Evolutionary conservation across 2,113 vertebrate genomes (phyloP).

Genomic region (Solenodon paradoxus): DNA sequence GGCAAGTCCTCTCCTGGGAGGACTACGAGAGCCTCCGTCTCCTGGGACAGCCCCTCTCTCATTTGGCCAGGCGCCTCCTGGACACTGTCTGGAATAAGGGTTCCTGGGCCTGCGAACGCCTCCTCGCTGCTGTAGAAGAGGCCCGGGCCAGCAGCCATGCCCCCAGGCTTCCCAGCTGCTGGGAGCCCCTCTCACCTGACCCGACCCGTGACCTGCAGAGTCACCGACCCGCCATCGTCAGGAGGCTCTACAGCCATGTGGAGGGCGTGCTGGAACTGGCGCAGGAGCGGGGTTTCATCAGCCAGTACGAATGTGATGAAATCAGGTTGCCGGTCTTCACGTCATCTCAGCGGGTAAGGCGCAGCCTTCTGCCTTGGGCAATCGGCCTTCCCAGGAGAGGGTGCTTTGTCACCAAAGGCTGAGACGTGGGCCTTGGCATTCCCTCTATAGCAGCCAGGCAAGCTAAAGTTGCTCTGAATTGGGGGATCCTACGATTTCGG

Average conservation of each 20-base stretch:
- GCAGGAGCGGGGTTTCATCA: constrained; percentile 77
- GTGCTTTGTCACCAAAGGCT: background rate
- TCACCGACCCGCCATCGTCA: constrained; percentile 82
- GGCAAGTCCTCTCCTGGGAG: constrained; percentile 85
- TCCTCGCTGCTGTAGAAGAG: constrained; percentile 78
- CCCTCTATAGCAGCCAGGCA: background rate
- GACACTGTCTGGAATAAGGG: constrained; percentile 86
- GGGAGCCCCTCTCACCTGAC: constrained; percentile 24
- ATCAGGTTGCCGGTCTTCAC: constrained; percentile 85
- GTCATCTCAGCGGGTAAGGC: constrained; percentile 86
- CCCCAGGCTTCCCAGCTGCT: background rate
- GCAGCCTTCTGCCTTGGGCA: fast-evolving
- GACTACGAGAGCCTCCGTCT: constrained; percentile 84
- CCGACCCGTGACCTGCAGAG: constrained; percentile 75
- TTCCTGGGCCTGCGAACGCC: constrained; percentile 73
- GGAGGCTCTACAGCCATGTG: constrained; percentile 78
- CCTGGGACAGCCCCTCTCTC: constrained; percentile 77
- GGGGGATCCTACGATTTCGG: background rate
- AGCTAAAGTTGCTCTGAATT: background rate
- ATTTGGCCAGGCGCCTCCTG: constrained; percentile 82
- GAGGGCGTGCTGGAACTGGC: constrained; percentile 79
- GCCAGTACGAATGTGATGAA: constrained; percentile 82
- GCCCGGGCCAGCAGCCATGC: background rate
- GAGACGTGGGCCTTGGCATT: background rate
- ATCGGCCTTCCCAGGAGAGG: background rate